Evolutionary conservation across 92 coral and sea anemone species (phyloP), one percentile per base, ranked within the genome.

Genomic region (Isaurus tuberculatus): DNA sequence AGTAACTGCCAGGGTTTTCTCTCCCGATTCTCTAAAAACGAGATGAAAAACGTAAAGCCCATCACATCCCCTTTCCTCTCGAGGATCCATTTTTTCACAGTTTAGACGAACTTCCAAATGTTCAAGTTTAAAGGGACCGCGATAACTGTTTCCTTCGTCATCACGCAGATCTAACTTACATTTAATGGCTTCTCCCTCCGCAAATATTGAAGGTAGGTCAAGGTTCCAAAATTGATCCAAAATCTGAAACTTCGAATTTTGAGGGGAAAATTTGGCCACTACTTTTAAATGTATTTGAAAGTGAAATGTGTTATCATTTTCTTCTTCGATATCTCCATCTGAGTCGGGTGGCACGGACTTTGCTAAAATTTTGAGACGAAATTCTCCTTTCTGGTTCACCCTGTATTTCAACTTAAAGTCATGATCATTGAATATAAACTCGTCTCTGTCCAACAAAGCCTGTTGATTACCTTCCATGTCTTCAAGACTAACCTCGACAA

Each of bases 141-240:
- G 11, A 25, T 57, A 75, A 8, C 19, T 20, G 4, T 15, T 4
- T 10, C 69, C 70, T 20, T 26, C 36, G 25, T 58, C 51, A 58
- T 75, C 67, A 26, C 81, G 67, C 63, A 75, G 49, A 13, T 75
- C 81, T 31, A 75, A 31, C 27, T 75, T 22, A 22, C 81, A 75
- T n/a, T 57, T 13, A 4, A 75, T 63, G 20, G 16, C 32, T 31
- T 57, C 65, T 36, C 42, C 25, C 7, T 57, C 48, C 33, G 34
- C 70, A 58, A 75, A 75, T 58, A 75, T 49, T 23, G 65, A 17
- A 57, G 81, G 53, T 53, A 32, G 11, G 20, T 26, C 77, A 23
- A 71, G 10, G 14, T 55, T 31, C 44, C 55, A 34, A 55, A 75
- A 31, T 2, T n/a, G 15, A 27, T 75, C 7, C 4, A 51, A n/a